Evolutionary conservation across 2,888 invertebrate species (phyloP), one percentile per base, ranked within the genome.

Genomic region (Malacosoma neustria): DNA sequence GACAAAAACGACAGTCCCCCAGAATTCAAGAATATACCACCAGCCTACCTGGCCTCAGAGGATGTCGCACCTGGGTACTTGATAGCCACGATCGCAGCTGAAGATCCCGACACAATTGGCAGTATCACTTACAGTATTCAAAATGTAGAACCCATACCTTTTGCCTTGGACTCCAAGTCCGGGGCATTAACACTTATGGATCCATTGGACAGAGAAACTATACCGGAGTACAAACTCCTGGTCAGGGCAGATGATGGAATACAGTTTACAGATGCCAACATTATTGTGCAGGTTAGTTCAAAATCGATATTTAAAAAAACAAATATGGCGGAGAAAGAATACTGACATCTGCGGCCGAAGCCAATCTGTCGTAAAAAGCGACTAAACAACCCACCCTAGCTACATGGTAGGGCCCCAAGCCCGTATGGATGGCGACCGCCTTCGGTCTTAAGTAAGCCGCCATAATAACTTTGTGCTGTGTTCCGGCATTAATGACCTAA

Each of bases 1-100:
- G 98, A 98, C 82, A 93, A 93, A 77, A 98, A 98, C 74, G 98
- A 98, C 87, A 96, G 95, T 60, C 96, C 97, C n/a, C 98, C 98
- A 3, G 90, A 91, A 37, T 95, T 96, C 87, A 90, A 90, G 53
- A 90, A 92, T 45, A 89, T 91, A 29, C 92, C 92, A 11, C 81
- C 92, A 53, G 89, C 89, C 35, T 93, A 91, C 69, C 87, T 89
- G 38, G 92, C 96, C 1, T 95, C 95, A 1, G 96, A 97, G 70
- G 96, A 96, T 68, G 87, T 95, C 41, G 91, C 93, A 29, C 91
- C 93, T 1, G 95, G 95, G 4, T 92, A 94, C 57, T 77, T 89
- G 29, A 91, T 97, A 42, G 92, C 93, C 6, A 90, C 90, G 6
- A 89, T 97, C 37, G 88, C 87, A 35, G 96, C 96, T 9, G 89